These are phyloP conservation scores for Masticophis lateralis DNA, from an alignment of 2,797 vertebrate species.

Conservation along the genomic window DNA sequence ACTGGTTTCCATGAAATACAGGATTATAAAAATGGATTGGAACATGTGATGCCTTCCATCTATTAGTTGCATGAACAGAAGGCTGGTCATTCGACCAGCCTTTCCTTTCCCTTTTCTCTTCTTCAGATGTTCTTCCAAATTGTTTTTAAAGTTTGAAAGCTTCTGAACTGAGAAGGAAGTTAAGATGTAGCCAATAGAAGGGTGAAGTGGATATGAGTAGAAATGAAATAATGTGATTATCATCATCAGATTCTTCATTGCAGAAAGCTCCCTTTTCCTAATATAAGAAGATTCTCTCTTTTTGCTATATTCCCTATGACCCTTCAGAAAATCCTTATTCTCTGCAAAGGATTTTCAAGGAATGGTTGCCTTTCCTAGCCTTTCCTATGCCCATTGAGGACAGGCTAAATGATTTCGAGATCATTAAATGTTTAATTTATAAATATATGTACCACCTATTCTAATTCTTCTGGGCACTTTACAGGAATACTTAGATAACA, in stretches of 20 bases:
- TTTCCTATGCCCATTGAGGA: neutral
- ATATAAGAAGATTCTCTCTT: neutral
- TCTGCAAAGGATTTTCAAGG: neutral
- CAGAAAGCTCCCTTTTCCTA: neutral
- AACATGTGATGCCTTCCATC: neutral
- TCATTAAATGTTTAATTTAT: neutral
- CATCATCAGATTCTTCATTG: neutral
- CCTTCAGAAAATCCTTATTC: neutral
- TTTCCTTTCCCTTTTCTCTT: neutral
- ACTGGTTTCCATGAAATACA: neutral
- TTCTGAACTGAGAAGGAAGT: neutral
- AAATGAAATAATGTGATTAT: neutral
- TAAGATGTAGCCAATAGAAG: neutral
- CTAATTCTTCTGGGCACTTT: neutral
- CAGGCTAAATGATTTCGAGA: neutral
- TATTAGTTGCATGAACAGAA: neutral
- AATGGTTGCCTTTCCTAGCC: neutral
- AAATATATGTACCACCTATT: neutral
- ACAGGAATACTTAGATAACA: neutral
- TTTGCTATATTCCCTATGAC: neutral
- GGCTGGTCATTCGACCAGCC: neutral
- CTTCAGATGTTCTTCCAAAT: neutral
- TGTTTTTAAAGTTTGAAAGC: neutral
- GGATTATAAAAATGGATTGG: neutral
- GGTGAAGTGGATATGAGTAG: neutral